Percentiles rank a stretch among this genome's conserved stretches.
phyloP scores from a whole-genome alignment of 2,797 vertebrate genomes.

The Mus spretus region DNA sequence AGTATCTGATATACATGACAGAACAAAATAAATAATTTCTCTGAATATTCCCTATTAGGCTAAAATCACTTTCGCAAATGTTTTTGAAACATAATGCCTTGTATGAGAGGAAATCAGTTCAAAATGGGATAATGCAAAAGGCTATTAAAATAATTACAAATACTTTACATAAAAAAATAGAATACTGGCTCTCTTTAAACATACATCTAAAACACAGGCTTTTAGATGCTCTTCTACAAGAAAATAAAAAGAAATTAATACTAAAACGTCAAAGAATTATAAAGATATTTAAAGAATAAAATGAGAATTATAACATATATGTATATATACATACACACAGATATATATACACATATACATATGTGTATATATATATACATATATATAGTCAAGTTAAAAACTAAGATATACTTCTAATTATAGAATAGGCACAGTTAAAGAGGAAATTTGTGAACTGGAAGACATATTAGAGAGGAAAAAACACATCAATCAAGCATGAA shows the following conservation, averaged over 20 bases:
- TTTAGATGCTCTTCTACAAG: neutral
- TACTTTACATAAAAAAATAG: neutral
- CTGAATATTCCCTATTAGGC: neutral
- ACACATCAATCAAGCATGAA: neutral
- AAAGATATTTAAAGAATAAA: constrained; percentile 3
- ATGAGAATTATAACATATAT: neutral
- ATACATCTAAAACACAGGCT: neutral
- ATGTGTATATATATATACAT: no score
- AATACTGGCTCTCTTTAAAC: neutral
- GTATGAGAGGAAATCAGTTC: constrained; percentile 45
- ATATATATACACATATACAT: no score
- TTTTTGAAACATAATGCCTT: constrained; percentile 49
- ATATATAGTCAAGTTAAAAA: constrained; percentile 11
- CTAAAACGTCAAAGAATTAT: neutral
- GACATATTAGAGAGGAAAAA: neutral
- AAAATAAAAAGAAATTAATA: constrained; percentile 34
- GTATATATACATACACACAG: no score
- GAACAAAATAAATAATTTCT: constrained; percentile 40
- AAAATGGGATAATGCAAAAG: constrained; percentile 17
- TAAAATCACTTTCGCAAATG: constrained; percentile 51
- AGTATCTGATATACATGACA: neutral
- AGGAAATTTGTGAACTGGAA: constrained; percentile 44
- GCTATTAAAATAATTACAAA: constrained; percentile 28
- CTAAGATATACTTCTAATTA: neutral
- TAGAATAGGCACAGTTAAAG: constrained; percentile 35